Percentiles rank a stretch among this genome's conserved stretches.
Conservation (phyloP, 1,140 invertebrate species). For the Theocolax elegans region DNA sequence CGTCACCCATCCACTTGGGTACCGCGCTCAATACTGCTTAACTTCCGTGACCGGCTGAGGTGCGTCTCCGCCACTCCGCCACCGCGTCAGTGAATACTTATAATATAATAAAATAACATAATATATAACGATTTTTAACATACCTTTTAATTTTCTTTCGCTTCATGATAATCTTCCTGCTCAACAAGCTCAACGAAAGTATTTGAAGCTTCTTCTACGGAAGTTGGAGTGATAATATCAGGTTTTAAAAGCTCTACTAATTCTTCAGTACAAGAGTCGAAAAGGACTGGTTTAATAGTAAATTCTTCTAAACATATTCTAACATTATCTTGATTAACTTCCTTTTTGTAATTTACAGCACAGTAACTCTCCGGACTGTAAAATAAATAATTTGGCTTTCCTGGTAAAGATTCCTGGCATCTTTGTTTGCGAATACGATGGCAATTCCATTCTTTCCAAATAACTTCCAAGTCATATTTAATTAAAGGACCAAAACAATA, state of each 20-base stretch:
- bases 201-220: no score
- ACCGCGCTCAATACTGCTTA: no score
- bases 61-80: no score
- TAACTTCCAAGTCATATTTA: slow-evolving; percentile 21
- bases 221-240: not conserved
- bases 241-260: not conserved
- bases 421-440: slow-evolving; percentile 39
- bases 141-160: no score
- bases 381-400: slow-evolving; percentile 39
- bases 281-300: not conserved
- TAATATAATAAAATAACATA: no score
- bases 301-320: not conserved
- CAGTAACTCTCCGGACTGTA: slow-evolving; percentile 30
- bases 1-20: no score
- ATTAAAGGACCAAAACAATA: slow-evolving; percentile 40
- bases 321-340: not conserved
- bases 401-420: slow-evolving; percentile 5
- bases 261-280: not conserved
- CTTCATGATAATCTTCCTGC: no score
- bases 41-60: no score
- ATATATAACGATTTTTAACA: no score
- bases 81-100: no score
- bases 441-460: slow-evolving; percentile 32
- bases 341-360: slow-evolving; percentile 6
- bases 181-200: no score